phyloP scores from a whole-genome alignment of 2,797 vertebrate species.

The Rousettus madagascariensis region DNA sequence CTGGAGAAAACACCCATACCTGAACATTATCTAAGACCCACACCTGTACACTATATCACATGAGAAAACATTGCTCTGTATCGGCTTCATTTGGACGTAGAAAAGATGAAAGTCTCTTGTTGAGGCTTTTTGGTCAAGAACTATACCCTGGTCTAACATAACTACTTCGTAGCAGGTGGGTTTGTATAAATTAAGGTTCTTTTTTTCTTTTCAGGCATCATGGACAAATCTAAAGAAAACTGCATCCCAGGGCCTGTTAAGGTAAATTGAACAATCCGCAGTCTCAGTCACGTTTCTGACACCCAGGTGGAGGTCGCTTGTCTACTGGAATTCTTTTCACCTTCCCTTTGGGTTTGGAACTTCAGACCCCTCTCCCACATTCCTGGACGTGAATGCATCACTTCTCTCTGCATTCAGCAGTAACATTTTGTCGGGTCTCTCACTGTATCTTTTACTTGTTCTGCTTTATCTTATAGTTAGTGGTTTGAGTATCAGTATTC shows the following conservation, averaged over 20 bases:
- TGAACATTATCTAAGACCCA: too few species aligned
- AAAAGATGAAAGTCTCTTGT: background rate
- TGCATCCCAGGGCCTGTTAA: conserved; percentile 56
- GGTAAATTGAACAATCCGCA: conserved; percentile 45
- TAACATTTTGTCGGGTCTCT: background rate
- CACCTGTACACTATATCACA: fast-evolving
- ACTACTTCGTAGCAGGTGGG: background rate
- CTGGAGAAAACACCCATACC: background rate
- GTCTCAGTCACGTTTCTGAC: background rate
- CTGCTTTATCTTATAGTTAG: background rate
- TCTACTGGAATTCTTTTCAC: background rate
- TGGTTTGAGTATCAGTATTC: background rate
- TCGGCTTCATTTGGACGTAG: background rate
- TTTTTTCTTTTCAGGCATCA: conserved; percentile 61
- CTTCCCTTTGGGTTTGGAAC: background rate
- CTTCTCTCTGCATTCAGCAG: background rate
- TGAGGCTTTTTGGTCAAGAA: background rate
- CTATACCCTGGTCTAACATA: background rate
- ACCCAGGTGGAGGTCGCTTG: background rate
- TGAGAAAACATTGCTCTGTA: background rate
- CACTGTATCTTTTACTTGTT: background rate
- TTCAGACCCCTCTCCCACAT: fast-evolving
- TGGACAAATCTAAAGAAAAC: conserved; percentile 76
- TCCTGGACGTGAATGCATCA: background rate
- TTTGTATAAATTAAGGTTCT: background rate